Base-by-base conservation (phyloP, 1,140 invertebrate genomes). In the Pantala flavescens region DNA sequence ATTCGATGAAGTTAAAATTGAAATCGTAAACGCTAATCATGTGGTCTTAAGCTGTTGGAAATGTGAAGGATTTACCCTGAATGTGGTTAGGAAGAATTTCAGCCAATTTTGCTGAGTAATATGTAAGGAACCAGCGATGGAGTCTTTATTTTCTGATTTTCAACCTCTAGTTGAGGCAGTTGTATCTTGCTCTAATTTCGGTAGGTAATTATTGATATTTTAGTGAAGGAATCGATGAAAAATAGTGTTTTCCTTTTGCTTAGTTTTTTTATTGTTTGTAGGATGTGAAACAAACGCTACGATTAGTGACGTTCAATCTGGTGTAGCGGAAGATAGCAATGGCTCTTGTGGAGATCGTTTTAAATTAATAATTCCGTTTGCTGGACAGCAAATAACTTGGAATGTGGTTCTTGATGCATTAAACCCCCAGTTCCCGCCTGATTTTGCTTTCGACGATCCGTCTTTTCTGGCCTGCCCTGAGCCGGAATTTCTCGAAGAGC, bases 391-490 rank as follows among this genome's bases (percentile, higher is more conserved):
- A 42, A 76, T 84, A 7, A 78, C 76, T 36, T 84, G 82, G 80
- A 79, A 82, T 49, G 77, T 84, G 23, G 70, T 83, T 0, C 84
- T 84, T 74, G 80, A 84, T 75, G 77, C 80, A 0, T 70, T 79
- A 16, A 78, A 75, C 43, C 81, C 81, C 16, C 79, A 81, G 23
- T 79, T 81, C 28, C 81, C 81, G n/a, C 83, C 83, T 9, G 83
- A 84, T 71, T 84, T 84, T 75, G 78, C 81, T 77, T 88, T 88
- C 79, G 85, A 87, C 74, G 85, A 88, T 80, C 84, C 86, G 9
- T 82, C 77, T 73, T 88, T 87, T 77, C 78, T 87, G n/a, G 80
- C 78, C 36, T 84, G 85, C 80, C 81, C 84, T 16, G 82, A 86
- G 76, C 79, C 83, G 55, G 80, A 85, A 43, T 81, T 80, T 72